phyloP scores from a whole-genome alignment of 2,113 vertebrate genomes.

The Nothocercus julius region DNA sequence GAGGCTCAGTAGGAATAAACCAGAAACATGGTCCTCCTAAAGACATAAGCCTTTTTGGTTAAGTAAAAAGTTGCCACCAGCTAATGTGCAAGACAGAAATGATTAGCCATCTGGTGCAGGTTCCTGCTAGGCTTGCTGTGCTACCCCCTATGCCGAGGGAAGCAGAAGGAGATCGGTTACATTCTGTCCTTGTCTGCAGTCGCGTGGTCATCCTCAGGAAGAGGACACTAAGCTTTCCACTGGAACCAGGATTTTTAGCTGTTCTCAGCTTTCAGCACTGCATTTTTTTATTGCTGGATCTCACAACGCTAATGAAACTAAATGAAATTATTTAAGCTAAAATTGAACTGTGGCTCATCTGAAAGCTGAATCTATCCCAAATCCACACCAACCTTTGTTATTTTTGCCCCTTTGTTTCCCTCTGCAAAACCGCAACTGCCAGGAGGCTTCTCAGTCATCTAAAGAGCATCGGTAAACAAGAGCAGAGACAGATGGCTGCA shows the following conservation, averaged over 20 bases:
- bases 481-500: slow-evolving; percentile 66
- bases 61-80: slow-evolving; percentile 52
- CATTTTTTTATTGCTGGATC: background rate
- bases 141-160: slow-evolving; percentile 28
- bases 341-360: background rate
- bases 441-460: slow-evolving; percentile 52
- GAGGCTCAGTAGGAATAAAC: background rate
- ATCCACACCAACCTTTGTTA: background rate
- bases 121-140: slow-evolving; percentile 44
- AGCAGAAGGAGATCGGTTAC: slow-evolving; percentile 56
- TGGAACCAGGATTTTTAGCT: background rate
- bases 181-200: slow-evolving; percentile 32
- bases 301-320: background rate
- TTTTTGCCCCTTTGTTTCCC: slow-evolving; percentile 38
- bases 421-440: slow-evolving; percentile 37
- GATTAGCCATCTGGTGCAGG: slow-evolving; percentile 63
- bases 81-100: slow-evolving; percentile 41
- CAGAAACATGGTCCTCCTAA: background rate
- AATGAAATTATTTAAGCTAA: background rate
- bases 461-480: slow-evolving; percentile 70
- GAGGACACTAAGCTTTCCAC: background rate
- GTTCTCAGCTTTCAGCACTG: background rate
- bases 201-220: slow-evolving; percentile 27
- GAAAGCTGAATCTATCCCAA: background rate
- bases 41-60: background rate